Evolutionary conservation across 2,888 invertebrate genomes (phyloP), one percentile per base, ranked within the genome.

Genomic region (Lydus trimaculatus): DNA sequence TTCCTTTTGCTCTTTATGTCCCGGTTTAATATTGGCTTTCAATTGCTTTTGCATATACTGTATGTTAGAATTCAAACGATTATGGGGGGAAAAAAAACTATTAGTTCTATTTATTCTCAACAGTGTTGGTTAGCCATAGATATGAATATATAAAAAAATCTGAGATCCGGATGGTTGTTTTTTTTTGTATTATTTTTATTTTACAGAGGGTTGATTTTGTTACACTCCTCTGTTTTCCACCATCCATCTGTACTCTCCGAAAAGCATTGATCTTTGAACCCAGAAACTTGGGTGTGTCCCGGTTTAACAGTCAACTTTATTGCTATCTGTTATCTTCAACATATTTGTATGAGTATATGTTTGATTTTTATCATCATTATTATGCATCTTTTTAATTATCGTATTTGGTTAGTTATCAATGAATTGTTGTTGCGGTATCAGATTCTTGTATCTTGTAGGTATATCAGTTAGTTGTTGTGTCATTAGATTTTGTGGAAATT

Each of bases 211-310:
- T n/a, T n/a, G 43, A n/a, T 43, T 43, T 43, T 43, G 43, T 3
- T 43, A n/a, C n/a, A 43, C 8, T 17, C 11, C 43, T 36, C 62
- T 58, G 56, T 59, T 31, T 25, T 43, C 61, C 56, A 61, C 56
- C 31, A 25, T 56, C n/a, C 56, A 56, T 56, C 56, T 56, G 20
- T 56, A 56, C 56, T 25, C 23, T 25, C 25, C 13, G n/a, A 67
- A 64, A 65, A 62, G 65, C 61, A 65, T 64, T 56, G 65, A 68
- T 68, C 64, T 65, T 68, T 65, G 43, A 65, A 48, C 64, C 59
- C 56, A 25, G 56, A 8, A 56, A 56, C 25, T 56, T 68, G 68
- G 68, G 68, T 68, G 68, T 68, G 68, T 68, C 68, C 56, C 15
- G 56, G 56, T 56, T 56, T 43, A 17, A 17, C 43, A 17, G 43